These are phyloP conservation scores for Watsonalla cultraria DNA, from an alignment of 2,888 invertebrate genomes.

Conservation along the genomic window DNA sequence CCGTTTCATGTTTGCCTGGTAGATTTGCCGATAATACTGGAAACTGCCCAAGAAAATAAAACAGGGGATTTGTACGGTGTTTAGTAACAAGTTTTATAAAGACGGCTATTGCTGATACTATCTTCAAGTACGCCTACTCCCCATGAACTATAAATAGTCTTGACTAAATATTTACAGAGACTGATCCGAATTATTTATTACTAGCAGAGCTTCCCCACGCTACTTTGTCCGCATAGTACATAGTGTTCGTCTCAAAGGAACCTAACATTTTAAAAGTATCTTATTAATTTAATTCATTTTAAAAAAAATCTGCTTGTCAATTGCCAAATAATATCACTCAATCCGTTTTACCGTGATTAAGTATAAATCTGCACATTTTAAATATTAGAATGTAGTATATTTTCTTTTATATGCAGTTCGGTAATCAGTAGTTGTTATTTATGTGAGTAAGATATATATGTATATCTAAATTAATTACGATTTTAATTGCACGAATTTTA, in stretches of 20 bases:
- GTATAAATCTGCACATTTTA: too few relatives aligned
- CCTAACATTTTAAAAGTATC: neutral
- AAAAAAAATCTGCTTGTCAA: neutral
- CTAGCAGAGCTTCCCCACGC: too few relatives aligned
- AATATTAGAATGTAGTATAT: too few relatives aligned
- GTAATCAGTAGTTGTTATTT: too few relatives aligned
- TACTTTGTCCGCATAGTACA: too few relatives aligned
- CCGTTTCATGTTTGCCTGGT: constrained; percentile 61
- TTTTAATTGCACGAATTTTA: too few relatives aligned
- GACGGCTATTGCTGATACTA: constrained; percentile 1
- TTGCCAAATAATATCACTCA: neutral
- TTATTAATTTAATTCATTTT: too few relatives aligned
- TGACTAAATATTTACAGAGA: neutral
- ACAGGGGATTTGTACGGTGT: constrained; percentile 45
- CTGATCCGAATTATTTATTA: neutral
- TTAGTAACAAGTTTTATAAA: constrained; percentile 15
- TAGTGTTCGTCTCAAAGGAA: too few relatives aligned
- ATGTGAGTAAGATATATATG: too few relatives aligned
- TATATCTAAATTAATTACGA: too few relatives aligned
- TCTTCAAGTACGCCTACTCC: neutral
- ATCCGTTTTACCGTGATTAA: too few relatives aligned
- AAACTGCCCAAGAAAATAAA: constrained; percentile 55
- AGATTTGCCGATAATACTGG: constrained; percentile 64
- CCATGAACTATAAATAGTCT: neutral
- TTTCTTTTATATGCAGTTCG: too few relatives aligned